Evolutionary conservation across 2,888 invertebrate genomes (phyloP).

Genomic region (Napeogenes sylphis): DNA sequence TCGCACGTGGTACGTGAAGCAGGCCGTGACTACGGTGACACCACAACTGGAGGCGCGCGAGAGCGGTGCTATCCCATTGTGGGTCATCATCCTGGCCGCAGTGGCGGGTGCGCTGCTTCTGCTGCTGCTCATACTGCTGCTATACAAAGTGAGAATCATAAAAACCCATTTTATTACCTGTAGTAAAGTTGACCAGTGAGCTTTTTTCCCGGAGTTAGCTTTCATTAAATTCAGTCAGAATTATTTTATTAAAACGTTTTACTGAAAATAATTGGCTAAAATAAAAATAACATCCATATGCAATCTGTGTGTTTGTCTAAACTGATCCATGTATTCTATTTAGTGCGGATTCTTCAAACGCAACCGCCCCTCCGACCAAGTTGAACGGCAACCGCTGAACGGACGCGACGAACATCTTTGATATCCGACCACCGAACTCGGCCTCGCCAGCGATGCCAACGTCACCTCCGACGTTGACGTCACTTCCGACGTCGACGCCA

Average conservation of each 20-base stretch:
- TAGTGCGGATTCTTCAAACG: conserved; percentile 96
- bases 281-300: neutral
- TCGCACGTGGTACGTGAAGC: conserved; percentile 79
- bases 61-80: conserved; percentile 86
- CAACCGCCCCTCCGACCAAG: conserved; percentile 88
- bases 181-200: conserved; percentile 73
- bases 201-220: neutral
- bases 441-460: conserved; percentile 51
- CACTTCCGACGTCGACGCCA: conserved; percentile 37
- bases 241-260: no score
- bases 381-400: conserved; percentile 90
- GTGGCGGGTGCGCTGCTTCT: conserved; percentile 88
- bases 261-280: no score
- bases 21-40: conserved; percentile 84
- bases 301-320: neutral
- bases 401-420: conserved; percentile 88
- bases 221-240: neutral
- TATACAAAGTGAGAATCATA: conserved; percentile 84
- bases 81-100: conserved; percentile 91
- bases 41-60: conserved; percentile 81
- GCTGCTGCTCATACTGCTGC: conserved; percentile 84
- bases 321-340: conserved; percentile 20
- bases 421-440: conserved; percentile 63
- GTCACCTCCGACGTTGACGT: conserved; percentile 38
- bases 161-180: conserved; percentile 16